These are phyloP conservation scores for Drosophila tripunctata DNA, from an alignment of 2,888 invertebrate genomes.

Conservation along the genomic window DNA sequence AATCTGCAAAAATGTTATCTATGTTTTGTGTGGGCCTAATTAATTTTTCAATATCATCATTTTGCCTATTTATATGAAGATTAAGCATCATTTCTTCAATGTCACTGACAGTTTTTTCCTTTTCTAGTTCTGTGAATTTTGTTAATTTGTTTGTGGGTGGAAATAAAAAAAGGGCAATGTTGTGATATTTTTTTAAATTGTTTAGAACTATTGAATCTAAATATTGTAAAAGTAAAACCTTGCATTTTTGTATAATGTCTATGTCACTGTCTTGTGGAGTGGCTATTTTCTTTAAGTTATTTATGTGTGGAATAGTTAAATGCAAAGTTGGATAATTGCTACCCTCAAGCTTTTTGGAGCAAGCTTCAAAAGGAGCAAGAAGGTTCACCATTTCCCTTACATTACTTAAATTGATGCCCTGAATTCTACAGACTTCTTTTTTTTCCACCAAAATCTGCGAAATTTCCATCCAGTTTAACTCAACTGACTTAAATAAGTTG, in stretches of 20 bases:
- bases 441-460: not conserved
- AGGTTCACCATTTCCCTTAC: too few species aligned
- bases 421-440: conserved; percentile 1
- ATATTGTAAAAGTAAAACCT: not conserved
- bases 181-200: conserved; percentile 8
- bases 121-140: not conserved
- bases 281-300: conserved; percentile 4
- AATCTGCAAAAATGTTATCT: conserved; percentile 5
- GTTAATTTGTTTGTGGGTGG: conserved; percentile 14
- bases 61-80: conserved; percentile 5
- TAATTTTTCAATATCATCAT: not conserved
- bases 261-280: conserved; percentile 1
- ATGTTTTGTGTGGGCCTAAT: conserved; percentile 6
- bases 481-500: conserved; percentile 10
- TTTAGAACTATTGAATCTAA: not conserved
- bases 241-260: conserved; percentile 12
- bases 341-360: conserved; percentile 13
- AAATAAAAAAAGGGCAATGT: conserved; percentile 20
- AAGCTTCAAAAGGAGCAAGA: not conserved
- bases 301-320: conserved; percentile 12
- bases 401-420: not conserved
- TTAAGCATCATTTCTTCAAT: conserved; percentile 6
- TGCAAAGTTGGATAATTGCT: conserved; percentile 21
- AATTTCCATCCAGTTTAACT: conserved; percentile 3
- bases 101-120: conserved; percentile 6